Evolutionary conservation across 2,113 vertebrate genomes (phyloP).

Genomic region (Chloropsis cyanopogon): DNA sequence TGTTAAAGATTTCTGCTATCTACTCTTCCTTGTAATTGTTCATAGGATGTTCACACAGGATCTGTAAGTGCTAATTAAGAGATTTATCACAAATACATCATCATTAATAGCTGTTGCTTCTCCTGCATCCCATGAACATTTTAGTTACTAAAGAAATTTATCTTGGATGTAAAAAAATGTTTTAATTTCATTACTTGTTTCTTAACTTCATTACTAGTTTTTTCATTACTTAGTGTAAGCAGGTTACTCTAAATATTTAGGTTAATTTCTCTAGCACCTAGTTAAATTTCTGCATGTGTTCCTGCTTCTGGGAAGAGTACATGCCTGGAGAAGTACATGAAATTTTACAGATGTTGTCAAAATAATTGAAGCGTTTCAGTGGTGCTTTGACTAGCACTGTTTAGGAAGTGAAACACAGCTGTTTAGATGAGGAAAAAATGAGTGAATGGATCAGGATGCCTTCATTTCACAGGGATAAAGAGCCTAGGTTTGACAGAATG

Average conservation of each 20-base stretch:
- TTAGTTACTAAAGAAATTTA: not conserved
- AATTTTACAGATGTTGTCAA: not conserved
- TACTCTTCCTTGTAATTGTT: not conserved
- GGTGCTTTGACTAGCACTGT: not conserved
- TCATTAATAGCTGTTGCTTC: not conserved
- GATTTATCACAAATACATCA: not conserved
- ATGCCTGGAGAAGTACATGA: not conserved
- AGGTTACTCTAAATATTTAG: not conserved
- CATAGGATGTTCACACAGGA: not conserved
- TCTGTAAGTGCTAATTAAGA: not conserved
- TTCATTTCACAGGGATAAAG: not conserved
- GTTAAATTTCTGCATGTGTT: not conserved
- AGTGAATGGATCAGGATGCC: not conserved
- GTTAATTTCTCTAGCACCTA: not conserved
- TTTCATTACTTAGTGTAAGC: not conserved
- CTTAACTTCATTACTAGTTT: too few species aligned
- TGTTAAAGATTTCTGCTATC: not conserved
- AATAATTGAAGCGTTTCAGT: not conserved
- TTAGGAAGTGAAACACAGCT: not conserved
- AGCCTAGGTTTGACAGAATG: not conserved
- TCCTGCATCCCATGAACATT: not conserved
- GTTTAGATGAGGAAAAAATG: not conserved
- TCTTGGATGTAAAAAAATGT: not conserved
- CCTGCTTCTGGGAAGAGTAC: not conserved
- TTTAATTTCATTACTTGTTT: too few species aligned